phyloP scores from a whole-genome alignment of 1,140 invertebrate species.

The Macrobrachium nipponense region DNA sequence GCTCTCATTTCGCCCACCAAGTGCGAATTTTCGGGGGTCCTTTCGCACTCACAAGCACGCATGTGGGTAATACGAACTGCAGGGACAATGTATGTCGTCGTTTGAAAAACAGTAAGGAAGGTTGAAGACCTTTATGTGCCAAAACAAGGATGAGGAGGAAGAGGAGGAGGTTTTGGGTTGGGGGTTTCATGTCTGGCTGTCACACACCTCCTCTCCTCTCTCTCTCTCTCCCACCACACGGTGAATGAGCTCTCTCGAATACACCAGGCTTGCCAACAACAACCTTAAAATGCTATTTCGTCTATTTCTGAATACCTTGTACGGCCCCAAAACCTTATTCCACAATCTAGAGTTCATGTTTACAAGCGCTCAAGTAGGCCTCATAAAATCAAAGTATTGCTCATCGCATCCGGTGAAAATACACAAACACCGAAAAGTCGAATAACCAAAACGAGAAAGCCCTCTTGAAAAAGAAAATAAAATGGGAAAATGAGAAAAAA shows the following conservation, averaged over 20 bases:
- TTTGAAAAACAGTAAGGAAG: too few relatives aligned
- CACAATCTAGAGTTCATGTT: too few relatives aligned
- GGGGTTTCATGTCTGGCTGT: constrained; percentile 22
- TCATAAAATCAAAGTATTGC: too few relatives aligned
- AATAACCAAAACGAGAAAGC: background rate
- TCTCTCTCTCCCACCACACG: background rate
- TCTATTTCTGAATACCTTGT: background rate
- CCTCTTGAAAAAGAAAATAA: background rate
- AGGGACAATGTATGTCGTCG: too few relatives aligned
- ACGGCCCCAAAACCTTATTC: background rate
- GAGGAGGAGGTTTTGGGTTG: constrained; percentile 16
- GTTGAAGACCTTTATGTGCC: background rate
- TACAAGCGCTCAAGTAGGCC: too few relatives aligned
- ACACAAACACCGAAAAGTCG: too few relatives aligned
- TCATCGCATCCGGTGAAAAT: too few relatives aligned
- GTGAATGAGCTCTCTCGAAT: constrained; percentile 51
- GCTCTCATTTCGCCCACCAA: background rate
- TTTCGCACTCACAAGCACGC: background rate
- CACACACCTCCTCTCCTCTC: constrained; percentile 1
- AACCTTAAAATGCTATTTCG: constrained; percentile 4
- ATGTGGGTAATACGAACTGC: too few relatives aligned
- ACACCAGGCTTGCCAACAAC: constrained; percentile 33
- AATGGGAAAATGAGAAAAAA: constrained; percentile 23
- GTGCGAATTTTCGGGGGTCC: too few relatives aligned
- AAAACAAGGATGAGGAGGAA: constrained; percentile 4